Evolutionary conservation across 2,113 vertebrate genomes (phyloP), one percentile per base, ranked within the genome.

Genomic region (Probosciger aterrimus): DNA sequence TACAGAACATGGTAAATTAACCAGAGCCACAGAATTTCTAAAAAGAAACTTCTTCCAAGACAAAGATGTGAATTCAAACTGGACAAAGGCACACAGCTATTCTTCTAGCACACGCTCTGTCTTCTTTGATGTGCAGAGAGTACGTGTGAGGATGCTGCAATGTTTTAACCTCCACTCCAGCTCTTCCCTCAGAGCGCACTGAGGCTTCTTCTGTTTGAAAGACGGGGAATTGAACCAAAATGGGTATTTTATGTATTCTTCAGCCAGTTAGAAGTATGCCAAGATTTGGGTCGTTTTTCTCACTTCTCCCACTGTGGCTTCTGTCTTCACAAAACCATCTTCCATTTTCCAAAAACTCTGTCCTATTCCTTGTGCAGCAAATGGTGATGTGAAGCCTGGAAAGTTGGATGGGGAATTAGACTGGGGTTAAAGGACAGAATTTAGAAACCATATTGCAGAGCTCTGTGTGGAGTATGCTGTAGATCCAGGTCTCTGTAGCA

Each of bases 241-340:
- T 3, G 10, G 37, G 7, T 8, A n/a, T 67, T 91, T 86, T 28
- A 16, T 18, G 43, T 62, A n/a, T 94, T 80, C 87, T 41, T 35
- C 52, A 71, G 28, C 76, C 85, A 75, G 82, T n/a, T 41, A 63
- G 70, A 46, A 37, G 49, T 6, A 44, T 0, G 10, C 46, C 41
- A 33, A 90, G 52, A 90, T 92, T 39, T 47, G 84, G 31, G 27
- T 64, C 2, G 10, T 87, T 91, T 92, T 92, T 90, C 78, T 93
- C 90, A 76, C 82, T 87, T 86, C 64, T 92, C 88, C 76, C 63
- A 87, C 82, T 79, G 63, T 62, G 47, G 22, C 39, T 83, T 81
- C 73, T 70, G 31, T n/a, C 64, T 88, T 81, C 30, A 37, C n/a
- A 76, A 73, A 84, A 41, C 37, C 27, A 18, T 74, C 82, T 90